Evolutionary conservation across 2,797 vertebrate species (phyloP).

Genomic region (Notamacropus eugenii): DNA sequence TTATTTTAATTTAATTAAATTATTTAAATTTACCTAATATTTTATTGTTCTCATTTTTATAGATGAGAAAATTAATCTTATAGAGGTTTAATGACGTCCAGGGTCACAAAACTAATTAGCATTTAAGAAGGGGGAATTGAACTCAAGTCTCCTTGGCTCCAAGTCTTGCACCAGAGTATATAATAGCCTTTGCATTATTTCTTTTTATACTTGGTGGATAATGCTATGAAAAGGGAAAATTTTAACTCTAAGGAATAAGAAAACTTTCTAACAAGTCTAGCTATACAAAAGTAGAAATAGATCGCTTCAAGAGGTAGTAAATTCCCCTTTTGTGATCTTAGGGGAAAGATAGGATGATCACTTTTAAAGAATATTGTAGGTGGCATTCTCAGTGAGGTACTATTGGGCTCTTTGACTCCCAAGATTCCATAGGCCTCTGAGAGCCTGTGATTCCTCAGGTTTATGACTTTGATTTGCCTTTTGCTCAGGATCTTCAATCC

Average conservation of each 20-base stretch:
- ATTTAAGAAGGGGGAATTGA: neutral
- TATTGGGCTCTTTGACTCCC: neutral
- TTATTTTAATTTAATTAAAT: too few species aligned
- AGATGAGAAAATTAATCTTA: neutral
- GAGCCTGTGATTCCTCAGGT: neutral
- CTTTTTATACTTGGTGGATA: neutral
- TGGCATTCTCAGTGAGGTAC: neutral
- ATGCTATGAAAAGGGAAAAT: neutral
- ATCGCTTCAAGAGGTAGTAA: neutral
- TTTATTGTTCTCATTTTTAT: neutral
- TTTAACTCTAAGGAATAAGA: neutral
- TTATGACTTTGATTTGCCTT: too few species aligned
- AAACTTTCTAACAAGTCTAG: neutral
- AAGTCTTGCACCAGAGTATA: neutral
- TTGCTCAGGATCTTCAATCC: neutral
- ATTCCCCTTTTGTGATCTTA: neutral
- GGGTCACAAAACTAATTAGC: neutral
- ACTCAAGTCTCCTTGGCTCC: neutral
- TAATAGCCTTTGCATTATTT: neutral
- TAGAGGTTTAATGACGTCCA: neutral
- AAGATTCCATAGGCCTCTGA: neutral
- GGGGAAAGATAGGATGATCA: neutral
- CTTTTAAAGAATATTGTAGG: neutral
- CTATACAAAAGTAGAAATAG: neutral
- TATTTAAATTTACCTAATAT: too few species aligned